A percentile compares a stretch with the other conserved stretches of the same genome.
phyloP scores from a whole-genome alignment of 2,113 vertebrate species.

The Taxidea taxus region DNA sequence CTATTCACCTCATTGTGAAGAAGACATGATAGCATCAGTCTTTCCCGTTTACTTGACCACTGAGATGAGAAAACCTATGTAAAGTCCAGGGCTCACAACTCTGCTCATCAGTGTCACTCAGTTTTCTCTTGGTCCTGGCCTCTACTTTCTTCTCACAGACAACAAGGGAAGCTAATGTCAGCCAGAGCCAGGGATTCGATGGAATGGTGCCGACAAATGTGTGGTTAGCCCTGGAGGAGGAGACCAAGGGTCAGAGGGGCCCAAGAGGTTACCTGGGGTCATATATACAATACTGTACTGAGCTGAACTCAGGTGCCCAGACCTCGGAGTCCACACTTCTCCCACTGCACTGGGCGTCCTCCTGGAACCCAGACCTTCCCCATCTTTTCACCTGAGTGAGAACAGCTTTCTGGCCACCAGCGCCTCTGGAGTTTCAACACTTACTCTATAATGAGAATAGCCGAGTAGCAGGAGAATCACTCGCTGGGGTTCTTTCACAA shows the following conservation, averaged over 20 bases:
- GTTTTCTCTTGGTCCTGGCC: background rate
- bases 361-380: background rate
- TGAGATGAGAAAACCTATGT: background rate
- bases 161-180: background rate
- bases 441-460: background rate
- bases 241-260: constrained; percentile 34
- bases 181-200: background rate
- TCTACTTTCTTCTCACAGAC: background rate
- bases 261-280: background rate
- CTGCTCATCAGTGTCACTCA: background rate
- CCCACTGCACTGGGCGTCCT: background rate
- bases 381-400: background rate
- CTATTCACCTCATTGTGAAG: background rate
- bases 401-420: background rate
- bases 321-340: background rate
- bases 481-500: background rate
- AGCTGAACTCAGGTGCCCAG: background rate
- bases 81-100: background rate
- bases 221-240: constrained; percentile 25
- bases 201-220: background rate
- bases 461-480: background rate
- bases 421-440: background rate
- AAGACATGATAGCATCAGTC: background rate
- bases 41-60: background rate
- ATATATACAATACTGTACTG: background rate